Conservation (phyloP, 2,113 vertebrate species). For the Lota lota region DNA sequence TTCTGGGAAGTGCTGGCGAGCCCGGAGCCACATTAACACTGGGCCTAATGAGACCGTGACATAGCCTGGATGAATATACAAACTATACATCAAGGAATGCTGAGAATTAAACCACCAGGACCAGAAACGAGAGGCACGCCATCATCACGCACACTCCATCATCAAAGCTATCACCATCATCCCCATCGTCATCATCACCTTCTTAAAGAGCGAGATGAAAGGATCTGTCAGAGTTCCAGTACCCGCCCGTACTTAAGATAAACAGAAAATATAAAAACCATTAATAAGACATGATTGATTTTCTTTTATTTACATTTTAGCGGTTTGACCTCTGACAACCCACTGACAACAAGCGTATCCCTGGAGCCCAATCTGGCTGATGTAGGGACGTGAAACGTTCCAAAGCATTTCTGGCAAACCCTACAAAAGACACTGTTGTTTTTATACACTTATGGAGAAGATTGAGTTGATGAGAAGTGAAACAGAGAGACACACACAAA, state of each 20-base stretch:
- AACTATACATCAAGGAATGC: constrained; percentile 1
- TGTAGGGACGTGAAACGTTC: too few relatives aligned
- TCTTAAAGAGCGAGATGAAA: constrained; percentile 28
- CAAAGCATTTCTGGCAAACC: too few relatives aligned
- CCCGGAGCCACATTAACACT: constrained; percentile 34
- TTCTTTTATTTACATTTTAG: constrained; percentile 10
- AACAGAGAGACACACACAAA: neutral
- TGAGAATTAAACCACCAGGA: constrained; percentile 33
- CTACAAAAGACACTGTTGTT: too few relatives aligned
- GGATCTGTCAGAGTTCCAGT: constrained; percentile 27
- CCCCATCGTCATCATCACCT: constrained; percentile 26
- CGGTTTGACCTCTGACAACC: constrained; percentile 42
- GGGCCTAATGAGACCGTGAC: constrained; percentile 44
- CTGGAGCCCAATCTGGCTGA: too few relatives aligned
- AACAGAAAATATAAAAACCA: constrained; percentile 38
- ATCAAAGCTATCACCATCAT: too few relatives aligned
- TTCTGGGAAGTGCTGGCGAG: constrained; percentile 49
- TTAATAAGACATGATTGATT: constrained; percentile 15
- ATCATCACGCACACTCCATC: neutral
- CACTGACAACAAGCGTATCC: neutral
- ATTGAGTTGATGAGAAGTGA: too few relatives aligned
- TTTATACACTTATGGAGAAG: too few relatives aligned
- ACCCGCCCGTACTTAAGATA: neutral
- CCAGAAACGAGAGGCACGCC: constrained; percentile 15
- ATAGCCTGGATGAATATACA: constrained; percentile 1